phyloP scores from a whole-genome alignment of 2,113 vertebrate species.

The Pangasianodon hypophthalmus region DNA sequence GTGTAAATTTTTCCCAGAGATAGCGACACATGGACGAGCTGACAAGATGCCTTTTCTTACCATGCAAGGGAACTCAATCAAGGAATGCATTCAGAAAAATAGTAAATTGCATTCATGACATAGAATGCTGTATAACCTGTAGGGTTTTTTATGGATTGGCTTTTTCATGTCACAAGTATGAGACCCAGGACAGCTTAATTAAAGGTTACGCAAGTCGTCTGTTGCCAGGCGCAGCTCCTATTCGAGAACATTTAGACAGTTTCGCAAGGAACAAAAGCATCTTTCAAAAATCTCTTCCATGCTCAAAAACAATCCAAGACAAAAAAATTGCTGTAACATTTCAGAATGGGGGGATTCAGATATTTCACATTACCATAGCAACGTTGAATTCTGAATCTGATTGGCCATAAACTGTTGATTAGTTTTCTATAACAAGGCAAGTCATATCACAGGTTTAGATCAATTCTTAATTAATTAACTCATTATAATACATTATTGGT shows the following conservation, averaged over 20 bases:
- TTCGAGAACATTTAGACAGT: constrained; percentile 1
- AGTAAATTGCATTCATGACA: constrained; percentile 1
- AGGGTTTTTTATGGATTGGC: background rate
- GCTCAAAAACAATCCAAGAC: background rate
- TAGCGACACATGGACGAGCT: constrained; percentile 9
- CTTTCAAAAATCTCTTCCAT: background rate
- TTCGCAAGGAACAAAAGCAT: constrained; percentile 35
- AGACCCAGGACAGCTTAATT: constrained; percentile 29
- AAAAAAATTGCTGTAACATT: background rate
- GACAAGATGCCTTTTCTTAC: background rate
- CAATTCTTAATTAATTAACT: background rate
- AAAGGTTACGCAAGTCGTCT: constrained; percentile 36
- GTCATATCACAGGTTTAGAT: background rate
- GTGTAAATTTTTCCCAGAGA: background rate
- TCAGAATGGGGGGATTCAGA: background rate
- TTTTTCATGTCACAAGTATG: constrained; percentile 14
- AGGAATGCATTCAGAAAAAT: background rate
- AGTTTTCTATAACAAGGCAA: background rate
- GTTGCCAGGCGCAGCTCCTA: constrained; percentile 20
- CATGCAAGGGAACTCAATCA: background rate
- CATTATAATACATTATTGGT: background rate
- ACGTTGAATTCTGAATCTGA: background rate
- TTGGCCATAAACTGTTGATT: background rate
- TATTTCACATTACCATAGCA: background rate
- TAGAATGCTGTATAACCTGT: background rate